Evolutionary conservation across 1,140 invertebrate species (phyloP), one percentile per base, ranked within the genome.

Genomic region (Grapholita molesta): DNA sequence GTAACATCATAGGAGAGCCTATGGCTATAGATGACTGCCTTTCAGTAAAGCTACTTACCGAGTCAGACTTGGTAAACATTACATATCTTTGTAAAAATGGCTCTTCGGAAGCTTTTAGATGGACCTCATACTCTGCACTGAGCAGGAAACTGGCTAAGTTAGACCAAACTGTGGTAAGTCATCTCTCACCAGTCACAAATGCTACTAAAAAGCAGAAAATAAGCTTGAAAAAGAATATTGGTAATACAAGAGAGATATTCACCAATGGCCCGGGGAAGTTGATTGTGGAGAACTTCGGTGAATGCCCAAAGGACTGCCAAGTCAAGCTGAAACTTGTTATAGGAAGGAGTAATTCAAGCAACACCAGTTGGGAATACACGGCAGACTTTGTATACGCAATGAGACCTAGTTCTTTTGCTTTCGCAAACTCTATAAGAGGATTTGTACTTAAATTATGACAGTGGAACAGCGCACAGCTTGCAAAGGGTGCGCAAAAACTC

Each of bases 371-470:
- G 90, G 93, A 93, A 66, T 93, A 95, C 38, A 88, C 89, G n/a
- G 93, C 93, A 2, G 85, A 87, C 3, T 93, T 93, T 71, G 93
- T 95, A 25, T 96, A 94, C 78, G 94, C 93, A 1, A 95, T 95
- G 90, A 93, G 92, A 55, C 95, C 95, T 0, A 94, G 93, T 9
- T 92, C 94, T n/a, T 93, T 95, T 78, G 88, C 92, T 15, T 94
- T 95, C 70, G 88, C 92, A 52, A 94, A 94, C 70, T 90, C 92
- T 2, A 93, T 95, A 48, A 92, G 93, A 25, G 96, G 96, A 0
- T 96, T 96, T 89, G 94, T 95, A 23, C 87, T 97, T 52, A 96
- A 97, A 91, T 95, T 96, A 83, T 96, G 96, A 96, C 94, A 95
- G 75, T 96, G 95, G 95, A 93, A 93, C 68, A 91, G 88, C 84